Evolutionary conservation across 2,888 invertebrate species (phyloP), one percentile per base, ranked within the genome.

Genomic region (Hirtodrosophila alboralis): DNA sequence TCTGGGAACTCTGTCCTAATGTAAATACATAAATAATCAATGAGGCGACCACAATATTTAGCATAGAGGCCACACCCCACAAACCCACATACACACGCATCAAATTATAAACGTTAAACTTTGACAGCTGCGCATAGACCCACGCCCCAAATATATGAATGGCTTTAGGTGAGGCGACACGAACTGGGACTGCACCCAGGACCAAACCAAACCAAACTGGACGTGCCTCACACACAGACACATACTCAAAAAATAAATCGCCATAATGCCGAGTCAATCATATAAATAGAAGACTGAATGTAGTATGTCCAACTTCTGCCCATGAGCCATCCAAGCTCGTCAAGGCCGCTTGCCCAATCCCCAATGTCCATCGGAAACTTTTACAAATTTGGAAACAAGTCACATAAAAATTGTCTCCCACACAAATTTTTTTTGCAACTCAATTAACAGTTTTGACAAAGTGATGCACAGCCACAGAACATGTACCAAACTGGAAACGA

Each of bases 261-360:
- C 38, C 27, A 23, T 52, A 51, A 57, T 53, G 43, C 48, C 62
- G 43, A 65, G 71, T 71, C 85, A 84, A 81, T 78, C 75, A 84
- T 51, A 57, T 47, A 34, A 75, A 79, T 44, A 49, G 56, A 49
- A 18, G 36, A 14, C 33, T 26, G 4, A 26, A 10, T 16, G 18
- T 5, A 34, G 7, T 37, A 18, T 18, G 18, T 38, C 27, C 38
- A 48, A 44, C 18, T 23, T 21, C 14, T 21, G 59, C 44, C 61
- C 83, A 31, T 77, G 81, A 71, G 64, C 48, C 36, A 36, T 23
- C 26, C 61, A 78, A 65, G 73, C 64, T 49, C 52, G 31, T 28
- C 27, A 1, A 8, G 21, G 8, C 33, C 5, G 21, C 18, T 30
- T 27, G 23, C 5, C 12, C 33, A 13, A 21, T 41, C 1, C 18